Evolutionary conservation across 2,113 vertebrate species (phyloP).

Genomic region (Zosterops hypoxanthus): DNA sequence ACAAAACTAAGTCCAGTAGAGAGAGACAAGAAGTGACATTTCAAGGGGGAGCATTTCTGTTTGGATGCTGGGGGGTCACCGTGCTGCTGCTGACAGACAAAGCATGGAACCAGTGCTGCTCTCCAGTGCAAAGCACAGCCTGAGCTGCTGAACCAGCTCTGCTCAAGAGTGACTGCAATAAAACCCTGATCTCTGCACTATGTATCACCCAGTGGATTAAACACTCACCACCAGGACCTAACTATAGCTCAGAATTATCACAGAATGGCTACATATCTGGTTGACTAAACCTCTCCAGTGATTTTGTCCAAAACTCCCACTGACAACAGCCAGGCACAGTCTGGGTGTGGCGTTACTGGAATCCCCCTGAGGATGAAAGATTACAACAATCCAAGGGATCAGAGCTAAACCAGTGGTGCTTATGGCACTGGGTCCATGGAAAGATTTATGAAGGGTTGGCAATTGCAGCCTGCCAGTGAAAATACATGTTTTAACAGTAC

Average conservation of each 20-base stretch:
- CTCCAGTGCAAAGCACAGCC: background rate
- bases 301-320: background rate
- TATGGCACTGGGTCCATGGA: background rate
- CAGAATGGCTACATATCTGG: background rate
- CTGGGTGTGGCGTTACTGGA: background rate
- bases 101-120: background rate
- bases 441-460: conserved; percentile 49
- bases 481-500: conserved; percentile 44
- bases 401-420: background rate
- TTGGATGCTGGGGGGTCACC: background rate
- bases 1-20: background rate
- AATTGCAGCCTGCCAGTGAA: background rate
- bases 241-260: background rate
- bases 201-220: background rate
- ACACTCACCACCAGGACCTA: background rate
- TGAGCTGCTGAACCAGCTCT: background rate
- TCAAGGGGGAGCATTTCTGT: background rate
- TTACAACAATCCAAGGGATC: background rate
- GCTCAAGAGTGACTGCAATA: background rate
- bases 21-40: background rate
- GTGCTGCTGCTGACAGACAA: background rate
- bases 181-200: background rate
- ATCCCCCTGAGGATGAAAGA: background rate
- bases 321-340: background rate
- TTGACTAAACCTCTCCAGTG: background rate